These are phyloP conservation scores for Agapostemon virescens DNA, from an alignment of 2,888 invertebrate genomes.

Conservation along the genomic window DNA sequence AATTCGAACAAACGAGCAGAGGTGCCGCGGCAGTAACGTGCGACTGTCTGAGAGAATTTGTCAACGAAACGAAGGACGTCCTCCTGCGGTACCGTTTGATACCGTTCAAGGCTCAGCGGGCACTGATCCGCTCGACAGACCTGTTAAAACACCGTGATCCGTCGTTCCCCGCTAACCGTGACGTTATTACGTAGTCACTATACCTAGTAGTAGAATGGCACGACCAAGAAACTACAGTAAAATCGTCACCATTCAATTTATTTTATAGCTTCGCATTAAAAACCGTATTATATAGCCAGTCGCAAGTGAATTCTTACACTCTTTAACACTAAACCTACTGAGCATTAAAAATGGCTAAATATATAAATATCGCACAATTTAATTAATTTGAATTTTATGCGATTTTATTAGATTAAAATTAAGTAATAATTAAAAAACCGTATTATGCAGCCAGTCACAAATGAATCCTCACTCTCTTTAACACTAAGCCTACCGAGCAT, in stretches of 20 bases:
- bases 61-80: constrained; percentile 45
- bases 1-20: not conserved
- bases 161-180: constrained; percentile 39
- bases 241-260: constrained; percentile 1
- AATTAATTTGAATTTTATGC: no score
- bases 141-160: constrained; percentile 50
- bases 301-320: no score
- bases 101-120: constrained; percentile 59
- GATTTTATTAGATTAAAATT: no score
- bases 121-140: constrained; percentile 58
- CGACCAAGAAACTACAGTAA: constrained; percentile 4
- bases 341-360: no score
- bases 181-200: constrained; percentile 27
- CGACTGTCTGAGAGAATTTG: constrained; percentile 60
- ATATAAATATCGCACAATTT: no score
- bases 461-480: no score
- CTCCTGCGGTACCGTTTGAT: constrained; percentile 56
- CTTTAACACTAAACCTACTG: no score
- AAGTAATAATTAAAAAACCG: no score
- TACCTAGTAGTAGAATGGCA: constrained; percentile 9
- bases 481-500: no score
- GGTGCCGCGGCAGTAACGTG: constrained; percentile 46
- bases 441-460: no score
- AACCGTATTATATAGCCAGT: no score
- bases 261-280: not conserved